Evolutionary conservation across 2,113 vertebrate genomes (phyloP).

Genomic region (Hirundichthys speculiger): DNA sequence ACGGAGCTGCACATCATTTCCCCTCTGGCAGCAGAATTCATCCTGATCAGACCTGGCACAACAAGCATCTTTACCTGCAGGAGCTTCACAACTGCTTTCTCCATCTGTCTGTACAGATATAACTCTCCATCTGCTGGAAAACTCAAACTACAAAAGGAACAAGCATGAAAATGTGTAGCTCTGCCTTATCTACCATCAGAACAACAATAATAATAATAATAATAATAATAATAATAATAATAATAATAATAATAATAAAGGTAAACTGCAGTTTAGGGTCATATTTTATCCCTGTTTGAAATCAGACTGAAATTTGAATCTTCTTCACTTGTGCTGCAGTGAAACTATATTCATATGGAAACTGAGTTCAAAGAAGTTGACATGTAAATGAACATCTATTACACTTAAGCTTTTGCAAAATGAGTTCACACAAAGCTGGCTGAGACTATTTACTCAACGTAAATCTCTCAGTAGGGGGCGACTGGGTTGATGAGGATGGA

Average conservation of each 20-base stretch:
- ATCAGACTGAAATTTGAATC: neutral
- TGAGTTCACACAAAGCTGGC: constrained; percentile 2
- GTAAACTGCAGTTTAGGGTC: too few species aligned
- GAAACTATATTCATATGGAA: neutral
- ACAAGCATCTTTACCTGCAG: constrained; percentile 66
- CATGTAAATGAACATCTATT: constrained; percentile 4
- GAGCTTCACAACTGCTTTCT: constrained; percentile 58
- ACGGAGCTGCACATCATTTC: constrained; percentile 52
- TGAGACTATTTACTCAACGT: neutral
- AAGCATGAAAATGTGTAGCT: constrained; percentile 18
- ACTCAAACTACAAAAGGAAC: constrained; percentile 45
- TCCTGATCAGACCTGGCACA: constrained; percentile 77
- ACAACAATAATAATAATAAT: too few species aligned
- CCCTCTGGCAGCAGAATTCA: constrained; percentile 59
- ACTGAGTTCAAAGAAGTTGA: neutral
- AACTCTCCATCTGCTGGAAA: constrained; percentile 56
- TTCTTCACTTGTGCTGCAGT: too few species aligned
- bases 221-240: too few species aligned
- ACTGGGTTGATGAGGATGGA: too few species aligned
- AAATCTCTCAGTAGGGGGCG: neutral
- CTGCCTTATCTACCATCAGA: too few species aligned
- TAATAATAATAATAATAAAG: too few species aligned
- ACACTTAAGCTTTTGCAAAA: constrained; percentile 1
- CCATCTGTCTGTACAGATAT: constrained; percentile 72
- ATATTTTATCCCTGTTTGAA: neutral